Evolutionary conservation across 2,797 vertebrate species (phyloP), one percentile per base, ranked within the genome.

Genomic region (Dryobates pubescens): DNA sequence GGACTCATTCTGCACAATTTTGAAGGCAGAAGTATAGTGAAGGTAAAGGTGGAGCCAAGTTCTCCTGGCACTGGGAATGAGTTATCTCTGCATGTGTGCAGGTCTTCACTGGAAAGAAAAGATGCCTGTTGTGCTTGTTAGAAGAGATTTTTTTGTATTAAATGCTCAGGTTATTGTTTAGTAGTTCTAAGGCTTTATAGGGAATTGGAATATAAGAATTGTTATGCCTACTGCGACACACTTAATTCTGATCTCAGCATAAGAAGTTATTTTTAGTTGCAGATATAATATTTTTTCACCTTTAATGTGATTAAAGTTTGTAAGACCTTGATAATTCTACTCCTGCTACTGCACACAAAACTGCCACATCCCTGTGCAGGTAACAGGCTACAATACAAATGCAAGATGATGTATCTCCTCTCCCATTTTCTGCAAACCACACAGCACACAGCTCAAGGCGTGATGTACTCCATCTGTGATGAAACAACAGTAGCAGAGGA

Each of bases 271-370:
- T 79, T 86, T 94, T 88, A 90, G 54, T 74, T 51, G 62, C 47
- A 93, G 61, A 64, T 83, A 80, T 84, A 90, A 30, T 89, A 84
- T 57, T 76, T 82, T 93, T 92, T 69, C 78, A 85, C 78, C 64
- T 92, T 89, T 93, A 84, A 90, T 88, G 72, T 73, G 75, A 88
- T 68, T 83, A 32, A 83, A 85, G 41, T 68, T n/a, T 73, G 43
- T 63, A 88, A 86, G 12, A 81, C 51, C 12, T 83, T 86, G 68
- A 29, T 91, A 85, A 82, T 89, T 89, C 87, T 69, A 6, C 22
- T 71, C 19, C 56, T 84, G 71, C 51, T 34, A 24, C 29, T 68
- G 80, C 73, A 75, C 56, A 41, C 23, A 27, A 41, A 86, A 61
- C 30, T 90, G 87, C 65, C 87, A 82, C 63, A 47, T 53, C 13